phyloP scores from a whole-genome alignment of 2,797 vertebrate genomes.

The Tragelaphus eurycerus region DNA sequence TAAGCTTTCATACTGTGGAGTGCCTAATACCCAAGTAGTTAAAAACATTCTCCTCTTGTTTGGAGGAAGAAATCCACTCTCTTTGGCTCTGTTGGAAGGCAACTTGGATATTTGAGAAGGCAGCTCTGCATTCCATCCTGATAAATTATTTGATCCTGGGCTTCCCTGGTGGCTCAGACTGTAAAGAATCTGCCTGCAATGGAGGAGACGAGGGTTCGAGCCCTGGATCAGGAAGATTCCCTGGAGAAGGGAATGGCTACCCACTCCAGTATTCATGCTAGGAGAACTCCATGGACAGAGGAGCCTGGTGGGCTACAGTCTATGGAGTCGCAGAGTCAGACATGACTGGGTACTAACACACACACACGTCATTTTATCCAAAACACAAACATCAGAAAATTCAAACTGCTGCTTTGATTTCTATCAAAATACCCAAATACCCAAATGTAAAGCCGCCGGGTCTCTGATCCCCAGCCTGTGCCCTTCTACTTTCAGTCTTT shows the following conservation, averaged over 20 bases:
- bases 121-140: neutral
- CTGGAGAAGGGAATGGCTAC: neutral
- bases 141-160: neutral
- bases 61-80: neutral
- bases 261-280: neutral
- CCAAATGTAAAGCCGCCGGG: neutral
- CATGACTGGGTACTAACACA: neutral
- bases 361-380: neutral
- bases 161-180: neutral
- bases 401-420: neutral
- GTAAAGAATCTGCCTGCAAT: neutral
- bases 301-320: neutral
- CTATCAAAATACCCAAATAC: neutral
- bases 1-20: neutral
- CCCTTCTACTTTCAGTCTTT: neutral
- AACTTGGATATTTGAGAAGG: neutral
- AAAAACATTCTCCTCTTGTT: neutral
- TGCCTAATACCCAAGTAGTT: neutral
- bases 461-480: neutral
- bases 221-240: neutral
- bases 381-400: neutral
- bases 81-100: neutral
- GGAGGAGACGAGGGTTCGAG: neutral
- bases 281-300: neutral
- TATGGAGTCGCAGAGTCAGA: neutral